Conservation (phyloP, 1,140 invertebrate species). For the Achatina immaculata region DNA sequence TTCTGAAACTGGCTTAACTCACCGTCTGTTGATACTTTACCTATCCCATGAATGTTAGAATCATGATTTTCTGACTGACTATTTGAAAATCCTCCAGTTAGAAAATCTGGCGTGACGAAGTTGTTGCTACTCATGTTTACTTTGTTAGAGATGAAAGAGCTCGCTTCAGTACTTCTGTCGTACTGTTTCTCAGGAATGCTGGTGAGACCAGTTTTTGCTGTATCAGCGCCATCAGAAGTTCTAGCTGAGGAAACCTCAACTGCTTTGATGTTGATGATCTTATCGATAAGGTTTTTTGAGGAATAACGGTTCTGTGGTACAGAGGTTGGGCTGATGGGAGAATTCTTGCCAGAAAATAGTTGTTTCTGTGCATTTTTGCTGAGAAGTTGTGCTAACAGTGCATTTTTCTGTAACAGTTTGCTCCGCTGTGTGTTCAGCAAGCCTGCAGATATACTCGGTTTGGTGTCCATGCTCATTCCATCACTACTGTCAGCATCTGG, state of each 20-base stretch:
- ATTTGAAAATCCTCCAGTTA: background rate
- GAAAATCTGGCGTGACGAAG: constrained; percentile 12
- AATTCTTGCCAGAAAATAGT: constrained; percentile 71
- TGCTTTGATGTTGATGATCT: constrained; percentile 46
- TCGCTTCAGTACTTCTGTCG: background rate
- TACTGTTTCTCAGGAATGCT: background rate
- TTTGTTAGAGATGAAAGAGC: background rate
- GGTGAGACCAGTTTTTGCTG: background rate
- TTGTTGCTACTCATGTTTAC: background rate
- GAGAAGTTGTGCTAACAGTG: constrained; percentile 86
- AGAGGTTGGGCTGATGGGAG: constrained; percentile 54
- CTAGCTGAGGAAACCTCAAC: background rate
- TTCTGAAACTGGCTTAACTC: constrained; percentile 20
- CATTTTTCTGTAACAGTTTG: constrained; percentile 81
- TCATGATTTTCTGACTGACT: background rate
- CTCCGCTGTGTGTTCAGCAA: constrained; percentile 27
- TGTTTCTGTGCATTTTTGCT: constrained; percentile 82
- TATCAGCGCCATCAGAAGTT: background rate
- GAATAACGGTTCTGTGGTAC: constrained; percentile 64
- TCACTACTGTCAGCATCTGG: constrained; percentile 61
- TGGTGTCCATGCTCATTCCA: constrained; percentile 43
- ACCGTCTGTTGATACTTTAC: background rate
- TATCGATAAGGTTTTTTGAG: constrained; percentile 60
- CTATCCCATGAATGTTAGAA: background rate
- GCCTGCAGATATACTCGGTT: constrained; percentile 43